Evolutionary conservation across 2,113 vertebrate species (phyloP), one percentile per base, ranked within the genome.

Genomic region (Menidia beryllina): DNA sequence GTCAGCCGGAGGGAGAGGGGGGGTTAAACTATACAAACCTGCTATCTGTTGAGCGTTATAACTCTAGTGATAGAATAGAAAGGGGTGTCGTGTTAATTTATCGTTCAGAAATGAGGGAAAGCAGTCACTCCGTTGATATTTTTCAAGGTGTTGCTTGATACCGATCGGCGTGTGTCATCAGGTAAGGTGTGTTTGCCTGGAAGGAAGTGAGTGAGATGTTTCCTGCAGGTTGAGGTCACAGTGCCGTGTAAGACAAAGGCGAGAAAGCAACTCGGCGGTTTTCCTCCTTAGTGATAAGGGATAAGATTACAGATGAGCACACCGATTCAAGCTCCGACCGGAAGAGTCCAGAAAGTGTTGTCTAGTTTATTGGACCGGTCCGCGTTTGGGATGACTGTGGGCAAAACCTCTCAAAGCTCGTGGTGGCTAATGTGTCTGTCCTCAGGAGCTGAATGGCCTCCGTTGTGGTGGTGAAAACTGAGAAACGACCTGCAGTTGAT

Each of bases 371-470:
- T 27, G 26, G 21, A 47, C n/a, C n/a, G 43, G 48, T 55, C 12
- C 30, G 24, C 24, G 19, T 11, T 64, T 52, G 38, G n/a, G 21
- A 12, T 13, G 52, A 24, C 9, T 23, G 21, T 7, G 52, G n/a
- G 5, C 12, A 7, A 45, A 27, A 13, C 5, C 41, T n/a, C 45
- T 24, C 1, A 7, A 3, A 13, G 6, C 47, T 50, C 54, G 34
- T 59, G 54, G 14, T 64, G 59, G n/a, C 34, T 68, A 19, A 14
- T 75, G 50, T 70, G 55, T 75, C 19, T 87, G 0, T 91, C 84
- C n/a, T 0, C 30, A 97, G 96, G 88, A 94, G 93, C 93, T 94
- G 95, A 94, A 98, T 98, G 97, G 97, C 96, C 94, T 96, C 96
- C 83, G 87, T 91, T 79, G 92, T 91, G 85, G 92, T 88, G 43